Base-by-base conservation (phyloP, 2,888 invertebrate genomes). In the Phragmatobia fuliginosa region DNA sequence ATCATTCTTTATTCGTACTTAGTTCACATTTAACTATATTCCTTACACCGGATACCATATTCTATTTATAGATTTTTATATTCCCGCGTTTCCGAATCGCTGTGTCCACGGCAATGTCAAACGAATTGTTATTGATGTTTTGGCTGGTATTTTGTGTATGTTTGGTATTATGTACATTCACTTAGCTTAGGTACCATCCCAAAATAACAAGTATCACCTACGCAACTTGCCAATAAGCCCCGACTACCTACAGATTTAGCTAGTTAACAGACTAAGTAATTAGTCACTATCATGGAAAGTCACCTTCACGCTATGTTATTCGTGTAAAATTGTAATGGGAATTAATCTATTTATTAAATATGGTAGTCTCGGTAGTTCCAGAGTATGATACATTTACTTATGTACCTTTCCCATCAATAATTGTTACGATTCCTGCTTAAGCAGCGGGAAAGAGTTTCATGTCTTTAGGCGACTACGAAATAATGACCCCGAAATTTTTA, bases 61-160 rank as follows among this genome's bases (percentile, higher is more conserved):
- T 73, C 80, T 80, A 80, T 74, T 75, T 72, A 80, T 80, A 76
- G 63, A 41, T 75, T 80, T n/a, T 36, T 75, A 75, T 75, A 70
- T 68, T 71, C 70, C 64, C 28, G 72, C 52, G 73, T 67, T 66
- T 71, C 61, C 67, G 41, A 66, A 58, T 66, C 59, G 67, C 66
- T 70, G 73, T 74, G 70, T 61, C 66, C 66, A 59, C 52, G 41
- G 49, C 14, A 49, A 75, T 66, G 28, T 56, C 28, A 28, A 16
- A 16, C 16, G 28, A 28, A 56, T 7, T 14, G 28, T 16, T 56
- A 16, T 28, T 16, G 28, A 28, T 56, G 25, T 6, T 56, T 14
- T 52, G 52, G 14, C 11, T 52, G 3, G 2, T 52, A n/a, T n/a
- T n/a, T n/a, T n/a, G n/a, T n/a, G n/a, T n/a, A 41, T 25, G 14